These are phyloP conservation scores for Trichogramma dendrolimi DNA, from an alignment of 2,888 invertebrate species.

Conservation along the genomic window DNA sequence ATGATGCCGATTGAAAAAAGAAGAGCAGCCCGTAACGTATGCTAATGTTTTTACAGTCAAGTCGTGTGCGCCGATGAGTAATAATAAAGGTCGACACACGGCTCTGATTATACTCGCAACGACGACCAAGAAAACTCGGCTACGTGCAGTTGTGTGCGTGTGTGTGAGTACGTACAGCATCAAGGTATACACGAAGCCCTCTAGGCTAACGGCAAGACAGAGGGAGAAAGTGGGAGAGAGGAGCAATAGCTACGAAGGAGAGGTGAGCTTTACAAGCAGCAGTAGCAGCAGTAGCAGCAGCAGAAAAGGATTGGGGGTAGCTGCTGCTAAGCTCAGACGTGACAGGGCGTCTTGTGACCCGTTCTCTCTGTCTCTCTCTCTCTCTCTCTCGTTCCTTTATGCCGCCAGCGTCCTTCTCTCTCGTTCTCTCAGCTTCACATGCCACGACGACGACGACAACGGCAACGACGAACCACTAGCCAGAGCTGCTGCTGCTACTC, in stretches of 20 bases:
- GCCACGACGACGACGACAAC: conserved; percentile 34
- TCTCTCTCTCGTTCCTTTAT: conserved; percentile 27
- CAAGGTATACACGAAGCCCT: too few relatives aligned
- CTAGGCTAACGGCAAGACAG: conserved; percentile 5
- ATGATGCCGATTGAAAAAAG: too few relatives aligned
- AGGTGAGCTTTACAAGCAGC: neutral
- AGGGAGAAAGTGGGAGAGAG: conserved; percentile 33
- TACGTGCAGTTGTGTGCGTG: conserved; percentile 20
- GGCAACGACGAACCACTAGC: conserved; percentile 34
- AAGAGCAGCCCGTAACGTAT: too few relatives aligned
- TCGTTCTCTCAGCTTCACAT: conserved; percentile 36
- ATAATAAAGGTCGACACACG: too few relatives aligned
- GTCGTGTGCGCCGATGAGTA: too few relatives aligned
- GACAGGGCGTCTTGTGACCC: conserved; percentile 51
- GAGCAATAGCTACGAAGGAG: conserved; percentile 40
- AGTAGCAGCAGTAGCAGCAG: neutral
- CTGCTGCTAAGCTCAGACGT: conserved; percentile 47
- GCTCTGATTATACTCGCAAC: too few relatives aligned
- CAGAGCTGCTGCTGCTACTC: conserved; percentile 31
- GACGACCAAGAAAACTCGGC: too few relatives aligned
- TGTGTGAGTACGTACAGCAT: neutral
- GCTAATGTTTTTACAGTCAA: too few relatives aligned
- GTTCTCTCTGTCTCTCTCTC: conserved; percentile 26
- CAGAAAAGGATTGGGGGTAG: conserved; percentile 38
- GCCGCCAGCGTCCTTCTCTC: conserved; percentile 32